A percentile compares a stretch with the other conserved stretches of the same genome.
Evolutionary conservation across 2,113 vertebrate species (phyloP).

Genomic region (Hydrolagus affinis): DNA sequence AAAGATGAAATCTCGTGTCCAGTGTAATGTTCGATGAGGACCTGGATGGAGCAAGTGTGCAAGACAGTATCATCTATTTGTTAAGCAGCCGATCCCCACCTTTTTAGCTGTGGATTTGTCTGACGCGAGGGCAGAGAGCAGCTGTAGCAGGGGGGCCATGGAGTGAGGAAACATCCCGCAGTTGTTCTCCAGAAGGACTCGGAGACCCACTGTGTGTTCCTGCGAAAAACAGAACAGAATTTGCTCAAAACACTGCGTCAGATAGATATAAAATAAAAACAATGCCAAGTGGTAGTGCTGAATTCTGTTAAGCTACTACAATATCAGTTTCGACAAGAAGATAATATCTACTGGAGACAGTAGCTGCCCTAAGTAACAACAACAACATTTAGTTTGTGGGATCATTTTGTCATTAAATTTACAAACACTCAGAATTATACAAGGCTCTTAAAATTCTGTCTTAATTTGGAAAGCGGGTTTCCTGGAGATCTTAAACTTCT

Average conservation of each 20-base stretch:
- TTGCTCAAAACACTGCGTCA: not conserved
- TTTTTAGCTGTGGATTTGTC: constrained; percentile 91
- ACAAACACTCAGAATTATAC: too few species aligned
- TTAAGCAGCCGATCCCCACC: constrained; percentile 50
- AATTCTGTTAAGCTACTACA: too few species aligned
- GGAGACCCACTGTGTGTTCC: constrained; percentile 84
- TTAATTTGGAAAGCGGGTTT: too few species aligned
- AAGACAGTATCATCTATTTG: not conserved
- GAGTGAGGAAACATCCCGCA: constrained; percentile 87
- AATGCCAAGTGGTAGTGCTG: not conserved
- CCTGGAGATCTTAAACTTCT: too few species aligned
- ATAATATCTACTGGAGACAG: too few species aligned
- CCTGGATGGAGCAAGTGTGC: not conserved
- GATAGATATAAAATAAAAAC: not conserved
- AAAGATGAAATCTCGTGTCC: not conserved
- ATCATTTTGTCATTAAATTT: too few species aligned
- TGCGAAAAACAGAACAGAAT: constrained; percentile 39
- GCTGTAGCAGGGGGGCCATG: constrained; percentile 77
- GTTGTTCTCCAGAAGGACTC: constrained; percentile 88
- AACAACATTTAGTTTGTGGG: too few species aligned
- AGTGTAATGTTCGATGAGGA: too few species aligned
- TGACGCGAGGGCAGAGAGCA: constrained; percentile 81
- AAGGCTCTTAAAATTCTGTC: too few species aligned
- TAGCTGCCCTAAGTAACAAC: too few species aligned
- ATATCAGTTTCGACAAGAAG: too few species aligned